phyloP scores from a whole-genome alignment of 2,113 vertebrate genomes.

The Lethenteron camtschaticum region DNA sequence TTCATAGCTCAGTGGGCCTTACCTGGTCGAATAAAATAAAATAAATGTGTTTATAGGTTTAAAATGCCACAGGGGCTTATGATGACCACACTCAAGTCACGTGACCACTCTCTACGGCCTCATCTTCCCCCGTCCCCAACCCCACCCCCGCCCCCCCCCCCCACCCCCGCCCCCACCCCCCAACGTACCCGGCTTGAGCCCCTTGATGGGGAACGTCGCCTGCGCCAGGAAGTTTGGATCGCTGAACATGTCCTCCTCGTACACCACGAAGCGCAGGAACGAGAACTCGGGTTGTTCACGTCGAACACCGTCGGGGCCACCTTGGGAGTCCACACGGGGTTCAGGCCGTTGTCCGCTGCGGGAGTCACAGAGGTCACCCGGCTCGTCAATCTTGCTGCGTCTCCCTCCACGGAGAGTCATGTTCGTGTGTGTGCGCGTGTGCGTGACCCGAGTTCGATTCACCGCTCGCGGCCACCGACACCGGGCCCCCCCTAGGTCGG shows the following conservation, averaged over 20 bases:
- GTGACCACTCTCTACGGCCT: background rate
- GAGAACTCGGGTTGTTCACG: slow-evolving; percentile 43
- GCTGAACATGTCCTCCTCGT: slow-evolving; percentile 65
- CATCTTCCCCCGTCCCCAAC: background rate
- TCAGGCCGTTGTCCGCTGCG: slow-evolving; percentile 46
- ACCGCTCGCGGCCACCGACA: background rate
- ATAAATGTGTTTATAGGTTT: background rate
- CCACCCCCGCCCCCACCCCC: background rate
- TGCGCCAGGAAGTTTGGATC: slow-evolving; percentile 62
- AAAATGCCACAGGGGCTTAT: background rate
- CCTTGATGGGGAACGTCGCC: slow-evolving; percentile 38
- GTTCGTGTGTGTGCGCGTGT: background rate
- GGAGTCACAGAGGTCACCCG: slow-evolving; percentile 4
- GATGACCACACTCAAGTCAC: background rate
- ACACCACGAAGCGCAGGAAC: slow-evolving; percentile 47
- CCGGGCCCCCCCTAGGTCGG: background rate
- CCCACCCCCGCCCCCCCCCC: background rate
- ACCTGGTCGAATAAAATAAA: background rate
- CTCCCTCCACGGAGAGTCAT: background rate
- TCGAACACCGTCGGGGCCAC: slow-evolving; percentile 41
- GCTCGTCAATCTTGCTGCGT: background rate
- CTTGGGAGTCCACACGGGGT: slow-evolving; percentile 45
- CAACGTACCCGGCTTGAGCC: slow-evolving; percentile 38
- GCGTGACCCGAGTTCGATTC: background rate
- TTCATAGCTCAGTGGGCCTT: no score